phyloP scores from a whole-genome alignment of 92 coral and sea anemone genomes.

The Palythoa caribaeorum region DNA sequence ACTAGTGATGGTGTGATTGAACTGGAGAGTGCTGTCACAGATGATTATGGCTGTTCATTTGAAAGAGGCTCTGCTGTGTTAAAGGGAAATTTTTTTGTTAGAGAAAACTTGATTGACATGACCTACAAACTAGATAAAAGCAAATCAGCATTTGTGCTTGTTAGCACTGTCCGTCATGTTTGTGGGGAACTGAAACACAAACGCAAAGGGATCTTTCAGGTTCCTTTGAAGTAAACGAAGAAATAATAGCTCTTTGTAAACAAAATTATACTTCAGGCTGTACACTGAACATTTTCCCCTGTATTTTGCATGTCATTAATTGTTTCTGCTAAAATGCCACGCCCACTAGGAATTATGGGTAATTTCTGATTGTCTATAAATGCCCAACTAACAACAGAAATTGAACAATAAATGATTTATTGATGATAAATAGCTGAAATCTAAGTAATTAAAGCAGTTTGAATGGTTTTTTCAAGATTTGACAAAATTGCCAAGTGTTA shows the following conservation, averaged over 20 bases:
- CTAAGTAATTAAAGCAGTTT: background rate
- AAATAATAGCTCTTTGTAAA: background rate
- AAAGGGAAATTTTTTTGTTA: slow-evolving; percentile 38
- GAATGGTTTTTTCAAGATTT: background rate
- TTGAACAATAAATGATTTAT: background rate
- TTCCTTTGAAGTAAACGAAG: background rate
- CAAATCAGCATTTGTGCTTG: slow-evolving; percentile 48
- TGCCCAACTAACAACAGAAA: background rate
- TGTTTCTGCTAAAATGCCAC: background rate
- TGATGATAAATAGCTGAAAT: background rate
- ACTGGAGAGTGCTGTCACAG: slow-evolving; percentile 51
- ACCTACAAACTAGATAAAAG: slow-evolving; percentile 46
- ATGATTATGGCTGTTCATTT: slow-evolving; percentile 60
- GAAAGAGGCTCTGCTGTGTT: slow-evolving; percentile 35
- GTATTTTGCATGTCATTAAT: background rate
- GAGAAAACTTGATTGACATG: slow-evolving; percentile 31
- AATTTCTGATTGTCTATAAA: background rate
- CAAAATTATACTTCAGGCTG: background rate
- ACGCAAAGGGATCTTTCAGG: background rate
- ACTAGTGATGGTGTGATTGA: slow-evolving; percentile 66
- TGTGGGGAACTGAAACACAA: slow-evolving; percentile 7
- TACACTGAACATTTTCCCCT: slow-evolving; percentile 3
- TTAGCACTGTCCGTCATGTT: slow-evolving; percentile 13
- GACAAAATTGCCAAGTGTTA: background rate
- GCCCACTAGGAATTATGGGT: slow-evolving; percentile 22